Base-by-base conservation (phyloP, 2,797 vertebrate genomes). In the Salarias fasciatus region DNA sequence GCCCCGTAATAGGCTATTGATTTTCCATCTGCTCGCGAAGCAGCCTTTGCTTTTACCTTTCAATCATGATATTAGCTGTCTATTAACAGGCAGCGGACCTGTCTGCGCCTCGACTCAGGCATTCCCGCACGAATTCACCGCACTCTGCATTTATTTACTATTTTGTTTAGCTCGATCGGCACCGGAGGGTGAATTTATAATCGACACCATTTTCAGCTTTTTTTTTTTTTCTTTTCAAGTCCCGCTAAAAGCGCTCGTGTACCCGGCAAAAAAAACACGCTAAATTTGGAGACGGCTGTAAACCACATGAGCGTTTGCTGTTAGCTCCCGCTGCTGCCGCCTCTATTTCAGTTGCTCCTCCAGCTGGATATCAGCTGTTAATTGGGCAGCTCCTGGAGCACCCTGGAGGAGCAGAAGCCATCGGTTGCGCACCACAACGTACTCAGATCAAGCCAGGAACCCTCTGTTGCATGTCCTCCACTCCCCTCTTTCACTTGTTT, bases 1-100 rank as follows among this genome's bases (percentile, higher is more conserved):
- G 64, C 77, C 91, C 94, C 95, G 92, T 95, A 98, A 96, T 95
- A 94, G 94, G 89, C 93, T 96, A 96, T 97, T 92, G 96, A 97
- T 98, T 98, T 96, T 94, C 93, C 87, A 95, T 94, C 93, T 86
- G 90, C 90, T 86, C 88, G 89, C 79, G 90, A 89, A 95, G 94
- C 92, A 92, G 90, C 69, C 88, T 91, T 83, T 88, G 91, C 90
- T 94, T 94, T 94, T 92, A 92, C 92, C 89, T 72, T 94, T 96
- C 94, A 95, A 77, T 97, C 94, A 92, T 93, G 92, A 93, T 94
- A 95, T 95, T 95, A 95, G 92, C 89, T 95, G 93, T 95, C 95
- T 89, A 94, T 96, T 95, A 95, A 91, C 89, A 92, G 33, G 89
- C 78, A 88, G 93, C 83, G 87, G 85, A 78, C 80, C 41, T 70